A percentile compares a stretch with the other conserved stretches of the same genome.
phyloP scores from a whole-genome alignment of 2,888 invertebrate species.

The Ryuthela nishihirai region DNA sequence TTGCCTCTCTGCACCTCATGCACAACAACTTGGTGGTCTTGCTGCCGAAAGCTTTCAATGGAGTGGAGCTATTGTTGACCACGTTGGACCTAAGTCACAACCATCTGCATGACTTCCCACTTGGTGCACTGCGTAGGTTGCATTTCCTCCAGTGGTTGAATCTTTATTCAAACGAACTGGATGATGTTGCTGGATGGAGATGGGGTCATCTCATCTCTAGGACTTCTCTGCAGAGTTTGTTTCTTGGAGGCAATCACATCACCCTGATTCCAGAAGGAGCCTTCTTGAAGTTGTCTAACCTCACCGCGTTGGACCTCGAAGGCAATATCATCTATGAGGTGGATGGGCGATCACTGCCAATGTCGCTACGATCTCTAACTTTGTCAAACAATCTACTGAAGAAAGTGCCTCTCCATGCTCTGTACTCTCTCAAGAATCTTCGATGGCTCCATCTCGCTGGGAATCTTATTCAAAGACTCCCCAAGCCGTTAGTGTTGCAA shows the following conservation, averaged over 20 bases:
- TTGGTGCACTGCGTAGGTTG: constrained; percentile 9
- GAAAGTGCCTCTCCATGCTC: constrained; percentile 34
- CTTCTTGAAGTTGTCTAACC: constrained; percentile 19
- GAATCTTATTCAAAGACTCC: constrained; percentile 23
- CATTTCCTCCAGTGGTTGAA: constrained; percentile 26
- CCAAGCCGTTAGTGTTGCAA: constrained; percentile 24
- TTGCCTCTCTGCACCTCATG: constrained; percentile 26
- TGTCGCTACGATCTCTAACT: constrained; percentile 8
- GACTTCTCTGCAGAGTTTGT: constrained; percentile 14
- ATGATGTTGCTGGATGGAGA: constrained; percentile 8
- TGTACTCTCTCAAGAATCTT: constrained; percentile 24
- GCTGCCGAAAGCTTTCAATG: constrained; percentile 15
- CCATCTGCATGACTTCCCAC: constrained; percentile 16
- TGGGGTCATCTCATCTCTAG: constrained; percentile 24
- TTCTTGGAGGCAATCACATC: constrained; percentile 29
- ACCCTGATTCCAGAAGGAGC: constrained; percentile 22
- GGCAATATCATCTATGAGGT: constrained; percentile 29
- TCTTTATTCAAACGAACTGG: constrained; percentile 24
- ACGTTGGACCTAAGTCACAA: constrained; percentile 31
- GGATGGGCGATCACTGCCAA: constrained; percentile 15
- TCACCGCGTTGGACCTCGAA: constrained; percentile 23
- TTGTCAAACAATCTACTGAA: constrained; percentile 23
- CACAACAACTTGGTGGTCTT: constrained; percentile 23
- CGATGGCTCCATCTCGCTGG: constrained; percentile 24
- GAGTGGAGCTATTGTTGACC: constrained; percentile 25